Evolutionary conservation across 2,113 vertebrate species (phyloP).

Genomic region (Paramormyrops kingsleyae): DNA sequence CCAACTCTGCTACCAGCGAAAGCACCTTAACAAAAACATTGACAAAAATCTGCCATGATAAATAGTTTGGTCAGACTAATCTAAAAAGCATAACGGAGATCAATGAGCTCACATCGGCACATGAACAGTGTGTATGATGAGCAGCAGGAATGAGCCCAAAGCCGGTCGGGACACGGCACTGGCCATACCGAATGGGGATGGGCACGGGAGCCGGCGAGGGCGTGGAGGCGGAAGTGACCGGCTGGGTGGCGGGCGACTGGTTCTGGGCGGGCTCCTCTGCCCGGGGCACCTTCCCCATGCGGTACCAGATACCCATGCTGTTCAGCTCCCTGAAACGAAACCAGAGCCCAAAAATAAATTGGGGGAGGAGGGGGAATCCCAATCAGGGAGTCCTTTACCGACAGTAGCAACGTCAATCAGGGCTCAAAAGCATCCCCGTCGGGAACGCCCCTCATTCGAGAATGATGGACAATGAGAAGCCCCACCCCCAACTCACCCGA

Average conservation of each 20-base stretch:
- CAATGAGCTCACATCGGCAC: not conserved
- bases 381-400: not conserved
- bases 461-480: too few species aligned
- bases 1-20: not conserved
- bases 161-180: not conserved
- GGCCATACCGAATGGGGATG: constrained; percentile 71
- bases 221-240: constrained; percentile 50
- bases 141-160: too few species aligned
- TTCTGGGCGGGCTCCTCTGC: constrained; percentile 73
- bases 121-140: not conserved
- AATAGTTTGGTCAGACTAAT: not conserved
- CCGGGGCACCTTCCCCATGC: constrained; percentile 89
- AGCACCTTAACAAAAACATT: not conserved
- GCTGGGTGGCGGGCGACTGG: constrained; percentile 58
- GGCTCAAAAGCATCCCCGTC: not conserved
- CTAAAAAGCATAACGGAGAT: not conserved
- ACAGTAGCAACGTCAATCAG: not conserved
- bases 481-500: constrained; percentile 70
- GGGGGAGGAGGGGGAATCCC: not conserved
- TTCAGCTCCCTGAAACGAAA: constrained; percentile 74
- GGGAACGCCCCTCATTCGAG: not conserved
- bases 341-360: not conserved
- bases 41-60: not conserved
- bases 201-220: constrained; percentile 71
- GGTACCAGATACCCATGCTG: constrained; percentile 98